A percentile compares a stretch with the other conserved stretches of the same genome.
Conservation (phyloP, 2,113 vertebrate genomes). For the Morone chrysops region DNA sequence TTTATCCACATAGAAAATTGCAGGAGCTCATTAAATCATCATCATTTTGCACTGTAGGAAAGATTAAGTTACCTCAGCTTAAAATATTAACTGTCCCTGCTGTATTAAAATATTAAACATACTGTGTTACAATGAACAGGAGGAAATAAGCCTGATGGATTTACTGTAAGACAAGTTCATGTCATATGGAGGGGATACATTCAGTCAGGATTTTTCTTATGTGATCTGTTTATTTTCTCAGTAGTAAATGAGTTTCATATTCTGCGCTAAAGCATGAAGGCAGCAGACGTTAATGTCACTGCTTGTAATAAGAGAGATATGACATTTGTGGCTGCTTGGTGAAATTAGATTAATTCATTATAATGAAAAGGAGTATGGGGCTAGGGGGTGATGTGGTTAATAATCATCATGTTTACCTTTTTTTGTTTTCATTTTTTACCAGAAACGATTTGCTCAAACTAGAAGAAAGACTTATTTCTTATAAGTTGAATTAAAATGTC, state of each 20-base stretch:
- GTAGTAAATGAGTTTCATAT: not conserved
- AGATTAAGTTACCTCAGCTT: slow-evolving; percentile 38
- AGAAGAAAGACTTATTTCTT: not conserved
- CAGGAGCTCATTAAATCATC: slow-evolving; percentile 36
- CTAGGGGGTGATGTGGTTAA: not conserved
- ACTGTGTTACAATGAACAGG: not conserved
- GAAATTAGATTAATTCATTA: not conserved
- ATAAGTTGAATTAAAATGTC: not conserved
- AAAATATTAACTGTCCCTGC: slow-evolving; percentile 24
- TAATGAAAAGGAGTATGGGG: not conserved
- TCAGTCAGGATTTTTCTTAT: slow-evolving; percentile 3
- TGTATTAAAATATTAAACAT: slow-evolving; percentile 24
- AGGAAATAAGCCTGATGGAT: slow-evolving; percentile 23
- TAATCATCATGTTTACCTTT: slow-evolving; percentile 5
- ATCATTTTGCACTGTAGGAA: slow-evolving; percentile 32
- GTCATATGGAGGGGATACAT: not conserved
- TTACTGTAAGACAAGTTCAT: slow-evolving; percentile 15
- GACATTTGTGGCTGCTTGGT: not conserved
- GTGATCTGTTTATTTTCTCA: not conserved
- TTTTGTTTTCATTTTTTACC: not conserved
- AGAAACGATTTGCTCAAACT: not conserved
- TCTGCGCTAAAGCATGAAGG: not conserved
- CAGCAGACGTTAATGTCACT: not conserved
- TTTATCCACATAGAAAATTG: slow-evolving; percentile 37
- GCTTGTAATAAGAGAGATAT: not conserved